A percentile compares a stretch with the other conserved stretches of the same genome.
Conservation (phyloP, 1,140 invertebrate species). For the Frieseomelitta varia region DNA sequence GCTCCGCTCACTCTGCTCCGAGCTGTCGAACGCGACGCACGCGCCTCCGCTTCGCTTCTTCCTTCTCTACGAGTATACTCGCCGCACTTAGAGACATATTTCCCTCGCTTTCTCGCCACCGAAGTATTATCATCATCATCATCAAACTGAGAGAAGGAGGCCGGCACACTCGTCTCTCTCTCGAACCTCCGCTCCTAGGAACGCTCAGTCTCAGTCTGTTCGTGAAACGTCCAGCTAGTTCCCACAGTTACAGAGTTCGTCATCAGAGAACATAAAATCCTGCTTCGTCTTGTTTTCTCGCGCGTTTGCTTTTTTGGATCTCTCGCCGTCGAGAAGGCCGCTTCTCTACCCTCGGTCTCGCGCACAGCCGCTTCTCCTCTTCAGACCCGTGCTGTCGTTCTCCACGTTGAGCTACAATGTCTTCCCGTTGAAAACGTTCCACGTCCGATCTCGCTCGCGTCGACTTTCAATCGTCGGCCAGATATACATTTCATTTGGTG, state of each 20-base stretch:
- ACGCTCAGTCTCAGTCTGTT: conserved; percentile 4
- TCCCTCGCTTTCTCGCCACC: conserved; percentile 36
- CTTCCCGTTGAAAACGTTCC: background rate
- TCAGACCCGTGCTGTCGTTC: background rate
- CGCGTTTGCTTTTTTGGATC: conserved; percentile 7
- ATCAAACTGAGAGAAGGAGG: conserved; percentile 5
- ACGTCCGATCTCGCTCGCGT: background rate
- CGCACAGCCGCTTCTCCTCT: background rate
- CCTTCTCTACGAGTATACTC: conserved; percentile 15
- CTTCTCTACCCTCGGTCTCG: background rate
- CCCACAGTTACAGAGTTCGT: background rate
- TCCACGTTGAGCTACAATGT: background rate
- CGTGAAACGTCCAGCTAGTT: conserved; percentile 19
- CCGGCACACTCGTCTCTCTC: background rate
- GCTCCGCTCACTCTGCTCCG: conserved; percentile 73
- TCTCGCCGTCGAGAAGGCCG: conserved; percentile 14
- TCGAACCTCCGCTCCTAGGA: background rate
- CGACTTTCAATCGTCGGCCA: background rate
- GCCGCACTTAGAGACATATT: conserved; percentile 10
- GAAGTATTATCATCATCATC: background rate
- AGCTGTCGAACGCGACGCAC: conserved; percentile 73
- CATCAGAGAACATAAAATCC: background rate
- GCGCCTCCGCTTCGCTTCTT: conserved; percentile 51
- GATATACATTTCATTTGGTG: background rate
- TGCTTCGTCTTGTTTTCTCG: background rate